Percentiles rank a stretch among this genome's conserved stretches.
These are phyloP conservation scores for Acholoe squamosa DNA, from an alignment of 2,888 invertebrate species.

Conservation along the genomic window DNA sequence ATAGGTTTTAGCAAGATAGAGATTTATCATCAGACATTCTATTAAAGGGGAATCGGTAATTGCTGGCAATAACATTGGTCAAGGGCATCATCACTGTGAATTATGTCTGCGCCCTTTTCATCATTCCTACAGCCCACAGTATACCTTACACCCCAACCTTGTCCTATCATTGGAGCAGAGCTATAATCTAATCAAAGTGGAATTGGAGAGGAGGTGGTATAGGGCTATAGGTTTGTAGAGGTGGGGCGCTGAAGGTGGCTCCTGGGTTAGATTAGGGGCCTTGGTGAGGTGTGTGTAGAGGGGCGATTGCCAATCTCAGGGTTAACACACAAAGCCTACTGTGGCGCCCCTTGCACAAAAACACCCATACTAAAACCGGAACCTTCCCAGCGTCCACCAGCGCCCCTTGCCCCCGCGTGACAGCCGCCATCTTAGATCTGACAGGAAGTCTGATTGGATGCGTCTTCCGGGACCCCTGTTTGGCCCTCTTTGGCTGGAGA, in stretches of 20 bases:
- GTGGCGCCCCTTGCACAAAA: constrained; percentile 12
- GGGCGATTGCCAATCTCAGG: constrained; percentile 29
- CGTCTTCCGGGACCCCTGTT: constrained; percentile 38
- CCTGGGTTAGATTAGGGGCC: background rate
- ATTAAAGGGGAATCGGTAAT: too few species aligned
- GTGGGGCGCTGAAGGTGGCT: background rate
- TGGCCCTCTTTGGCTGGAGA: constrained; percentile 47
- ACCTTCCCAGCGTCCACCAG: background rate
- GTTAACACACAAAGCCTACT: constrained; percentile 1
- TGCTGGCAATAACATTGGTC: too few species aligned
- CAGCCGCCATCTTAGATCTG: constrained; percentile 60
- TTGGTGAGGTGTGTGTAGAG: background rate
- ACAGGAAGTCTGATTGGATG: constrained; percentile 58
- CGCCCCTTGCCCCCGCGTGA: constrained; percentile 14
- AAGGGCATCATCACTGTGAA: too few species aligned
- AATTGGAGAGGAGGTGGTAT: background rate
- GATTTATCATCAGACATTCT: too few species aligned
- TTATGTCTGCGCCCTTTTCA: too few species aligned
- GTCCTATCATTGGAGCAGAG: background rate
- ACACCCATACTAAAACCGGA: constrained; percentile 5
- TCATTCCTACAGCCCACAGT: too few species aligned
- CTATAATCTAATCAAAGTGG: background rate
- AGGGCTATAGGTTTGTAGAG: background rate
- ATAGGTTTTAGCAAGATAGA: too few species aligned
- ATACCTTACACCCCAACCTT: too few species aligned